Percentiles rank a stretch among this genome's conserved stretches.
Conservation (phyloP, 2,113 vertebrate genomes). For the Sprattus sprattus region DNA sequence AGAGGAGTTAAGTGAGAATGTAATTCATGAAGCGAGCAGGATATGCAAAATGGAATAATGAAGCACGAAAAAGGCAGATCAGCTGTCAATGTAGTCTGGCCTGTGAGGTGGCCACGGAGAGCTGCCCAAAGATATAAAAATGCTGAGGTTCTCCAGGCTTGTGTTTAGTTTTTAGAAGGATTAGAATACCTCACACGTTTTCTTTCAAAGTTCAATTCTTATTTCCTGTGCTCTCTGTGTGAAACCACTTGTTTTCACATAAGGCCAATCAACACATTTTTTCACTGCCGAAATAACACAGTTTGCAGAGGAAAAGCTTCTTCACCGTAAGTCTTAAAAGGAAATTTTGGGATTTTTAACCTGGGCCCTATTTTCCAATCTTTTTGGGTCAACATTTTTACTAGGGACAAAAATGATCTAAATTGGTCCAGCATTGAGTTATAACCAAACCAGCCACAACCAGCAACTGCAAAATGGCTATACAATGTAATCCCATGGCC, state of each 20-base stretch:
- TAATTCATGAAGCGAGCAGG: conserved; percentile 40
- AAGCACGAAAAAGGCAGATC: background rate
- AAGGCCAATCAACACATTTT: background rate
- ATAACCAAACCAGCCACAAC: too few species aligned
- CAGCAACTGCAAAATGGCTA: too few species aligned
- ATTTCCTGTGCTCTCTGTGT: background rate
- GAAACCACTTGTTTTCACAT: background rate
- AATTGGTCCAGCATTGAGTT: too few species aligned
- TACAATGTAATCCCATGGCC: too few species aligned
- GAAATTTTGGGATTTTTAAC: too few species aligned
- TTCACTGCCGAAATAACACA: background rate
- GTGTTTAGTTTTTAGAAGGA: background rate
- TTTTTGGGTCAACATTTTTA: too few species aligned
- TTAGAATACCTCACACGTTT: background rate
- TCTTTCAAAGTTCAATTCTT: background rate
- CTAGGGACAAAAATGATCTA: too few species aligned
- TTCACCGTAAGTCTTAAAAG: too few species aligned
- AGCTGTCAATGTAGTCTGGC: background rate
- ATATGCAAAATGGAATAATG: background rate
- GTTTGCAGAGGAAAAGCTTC: background rate
- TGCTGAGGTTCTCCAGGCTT: background rate
- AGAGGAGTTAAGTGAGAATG: conserved; percentile 49
- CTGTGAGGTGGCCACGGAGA: background rate
- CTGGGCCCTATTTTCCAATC: too few species aligned
- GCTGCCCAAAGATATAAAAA: background rate